Evolutionary conservation across 1,140 invertebrate species (phyloP).

Genomic region (Drosophila lowei): DNA sequence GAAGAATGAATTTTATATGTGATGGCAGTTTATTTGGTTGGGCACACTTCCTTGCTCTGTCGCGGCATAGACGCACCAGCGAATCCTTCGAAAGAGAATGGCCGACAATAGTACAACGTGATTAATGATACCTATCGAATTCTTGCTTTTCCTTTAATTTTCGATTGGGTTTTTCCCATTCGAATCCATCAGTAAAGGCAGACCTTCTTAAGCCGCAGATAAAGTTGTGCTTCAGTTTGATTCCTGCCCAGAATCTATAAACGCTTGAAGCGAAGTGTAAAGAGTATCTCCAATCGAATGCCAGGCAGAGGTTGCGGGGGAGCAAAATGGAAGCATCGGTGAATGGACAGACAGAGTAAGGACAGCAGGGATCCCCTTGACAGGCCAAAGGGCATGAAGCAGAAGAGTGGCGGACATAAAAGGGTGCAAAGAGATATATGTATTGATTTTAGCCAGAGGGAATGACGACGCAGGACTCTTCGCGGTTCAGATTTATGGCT

Average conservation of each 20-base stretch:
- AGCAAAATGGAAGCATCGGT: too few species aligned
- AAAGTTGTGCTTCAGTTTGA: conserved; percentile 5
- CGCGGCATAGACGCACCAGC: too few species aligned
- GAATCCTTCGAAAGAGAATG: too few species aligned
- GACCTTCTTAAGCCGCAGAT: background rate
- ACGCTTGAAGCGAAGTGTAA: conserved; percentile 2
- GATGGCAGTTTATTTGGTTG: too few species aligned
- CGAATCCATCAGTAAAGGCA: too few species aligned
- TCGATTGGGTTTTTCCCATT: too few species aligned
- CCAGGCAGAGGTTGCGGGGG: background rate
- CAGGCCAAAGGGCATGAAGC: background rate
- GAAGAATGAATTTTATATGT: too few species aligned
- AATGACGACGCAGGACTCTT: conserved; percentile 3
- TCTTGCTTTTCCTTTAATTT: too few species aligned
- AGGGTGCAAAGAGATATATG: background rate
- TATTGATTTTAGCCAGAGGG: conserved; percentile 35
- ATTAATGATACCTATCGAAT: too few species aligned
- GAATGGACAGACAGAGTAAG: background rate
- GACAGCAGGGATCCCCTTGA: conserved; percentile 17
- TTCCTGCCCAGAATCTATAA: conserved; percentile 18
- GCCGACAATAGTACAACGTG: too few species aligned
- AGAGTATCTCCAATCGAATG: conserved; percentile 36
- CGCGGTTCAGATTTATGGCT: conserved; percentile 16
- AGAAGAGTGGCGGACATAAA: too few species aligned
- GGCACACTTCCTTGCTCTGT: too few species aligned